Evolutionary conservation across 2,888 invertebrate species (phyloP).

Genomic region (Acrocyrtus sp.): DNA sequence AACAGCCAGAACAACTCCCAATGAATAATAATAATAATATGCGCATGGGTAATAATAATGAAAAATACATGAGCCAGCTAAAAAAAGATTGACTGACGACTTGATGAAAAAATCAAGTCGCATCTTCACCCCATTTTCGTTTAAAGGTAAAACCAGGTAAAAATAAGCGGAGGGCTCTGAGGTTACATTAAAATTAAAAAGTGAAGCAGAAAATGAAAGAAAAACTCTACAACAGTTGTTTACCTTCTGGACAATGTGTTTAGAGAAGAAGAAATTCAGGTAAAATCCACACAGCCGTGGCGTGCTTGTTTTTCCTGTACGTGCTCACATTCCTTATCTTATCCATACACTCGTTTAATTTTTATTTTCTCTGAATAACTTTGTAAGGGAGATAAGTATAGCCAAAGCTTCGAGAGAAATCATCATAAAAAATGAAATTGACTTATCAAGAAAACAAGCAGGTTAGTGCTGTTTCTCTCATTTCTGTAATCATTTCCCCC

Average conservation of each 20-base stretch:
- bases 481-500: conserved; percentile 17
- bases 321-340: background rate
- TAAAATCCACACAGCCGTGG: conserved; percentile 27
- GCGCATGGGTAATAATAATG: conserved; percentile 21
- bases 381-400: too few relatives aligned
- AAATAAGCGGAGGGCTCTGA: too few relatives aligned
- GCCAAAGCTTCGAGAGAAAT: conserved; percentile 42
- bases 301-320: conserved; percentile 18
- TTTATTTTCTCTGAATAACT: conserved; percentile 18
- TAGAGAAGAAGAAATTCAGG: conserved; percentile 1
- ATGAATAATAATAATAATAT: conserved; percentile 17
- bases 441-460: conserved; percentile 57
- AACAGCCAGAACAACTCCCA: background rate
- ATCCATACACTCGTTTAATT: conserved; percentile 38
- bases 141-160: too few relatives aligned
- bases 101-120: conserved; percentile 45
- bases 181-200: too few relatives aligned
- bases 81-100: conserved; percentile 41
- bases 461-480: conserved; percentile 29
- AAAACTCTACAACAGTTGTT: too few relatives aligned
- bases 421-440: conserved; percentile 54
- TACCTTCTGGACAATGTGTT: too few relatives aligned
- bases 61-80: conserved; percentile 35
- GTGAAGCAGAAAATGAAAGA: too few relatives aligned
- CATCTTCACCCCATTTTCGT: too few relatives aligned